phyloP scores from a whole-genome alignment of 2,888 invertebrate genomes.

The Cremastobaeus sp. region DNA sequence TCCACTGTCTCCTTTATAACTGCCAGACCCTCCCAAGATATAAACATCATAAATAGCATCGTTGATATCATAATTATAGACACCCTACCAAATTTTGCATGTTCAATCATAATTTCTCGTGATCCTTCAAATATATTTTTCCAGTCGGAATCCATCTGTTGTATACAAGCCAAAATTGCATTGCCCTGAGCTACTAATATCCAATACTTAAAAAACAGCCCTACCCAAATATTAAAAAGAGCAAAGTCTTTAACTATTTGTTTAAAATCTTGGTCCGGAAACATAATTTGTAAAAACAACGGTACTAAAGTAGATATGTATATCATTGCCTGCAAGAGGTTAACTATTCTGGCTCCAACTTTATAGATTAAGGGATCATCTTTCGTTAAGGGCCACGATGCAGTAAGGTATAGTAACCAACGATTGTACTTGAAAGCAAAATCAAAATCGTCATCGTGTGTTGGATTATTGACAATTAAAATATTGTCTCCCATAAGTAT shows the following conservation, averaged over 20 bases:
- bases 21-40: not conserved
- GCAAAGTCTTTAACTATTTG: no score
- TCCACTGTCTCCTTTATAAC: not conserved
- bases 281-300: no score
- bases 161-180: not conserved
- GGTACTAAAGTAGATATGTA: not conserved
- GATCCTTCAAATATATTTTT: not conserved
- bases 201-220: not conserved
- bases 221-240: not conserved
- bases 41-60: not conserved
- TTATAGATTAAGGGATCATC: not conserved
- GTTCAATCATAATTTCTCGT: conserved; percentile 4
- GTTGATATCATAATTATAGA: not conserved
- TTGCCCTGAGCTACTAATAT: not conserved
- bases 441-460: not conserved
- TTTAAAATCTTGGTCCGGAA: no score
- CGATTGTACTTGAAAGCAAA: conserved; percentile 6
- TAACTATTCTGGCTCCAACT: not conserved
- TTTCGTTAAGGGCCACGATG: not conserved
- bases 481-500: not conserved
- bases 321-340: not conserved
- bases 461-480: not conserved
- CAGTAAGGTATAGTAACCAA: conserved; percentile 4
- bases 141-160: conserved; percentile 20
- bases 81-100: not conserved